Base-by-base conservation (phyloP, 2,888 invertebrate genomes). In the Nemotelus nigrinus region DNA sequence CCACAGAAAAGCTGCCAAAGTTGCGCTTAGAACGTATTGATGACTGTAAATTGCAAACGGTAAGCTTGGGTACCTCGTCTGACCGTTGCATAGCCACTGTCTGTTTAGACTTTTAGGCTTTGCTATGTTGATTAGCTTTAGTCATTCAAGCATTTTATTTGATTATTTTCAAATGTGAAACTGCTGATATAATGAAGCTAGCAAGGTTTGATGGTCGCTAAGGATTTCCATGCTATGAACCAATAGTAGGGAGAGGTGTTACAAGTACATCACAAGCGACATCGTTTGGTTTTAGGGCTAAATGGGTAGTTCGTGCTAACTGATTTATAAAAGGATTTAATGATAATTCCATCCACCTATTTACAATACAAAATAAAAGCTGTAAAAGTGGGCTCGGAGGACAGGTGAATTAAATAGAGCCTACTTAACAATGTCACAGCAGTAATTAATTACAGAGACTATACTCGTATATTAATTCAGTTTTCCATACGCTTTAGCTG, bases 121-220 rank as follows among this genome's bases (percentile, higher is more conserved):
- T 74, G 39, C 3, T 48, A 60, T 74, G 74, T 48, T 74, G 72
- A 74, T 74, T 60, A 63, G 74, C 74, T 74, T 74, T 74, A 47
- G 74, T n/a, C 74, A 60, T 44, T 74, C 48, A 74, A 63, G 63
- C 60, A 41, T 74, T 74, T 74, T 74, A 74, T 74, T 74, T 63
- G 60, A 74, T 74, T 74, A 74, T n/a, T 43, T 43, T 10, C 53
- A 55, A 70, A 53, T 70, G 70, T 55, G 55, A 44, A 53, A 50
- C 41, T 25, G 25, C 25, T 25, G 25, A 25, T 1, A 25, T 25
- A 25, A 25, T 25, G 25, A 25, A 25, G 25, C 25, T 25, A 25
- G 25, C 25, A 25, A 25, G 25, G 25, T 25, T 25, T 25, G 25
- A 25, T 25, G 25, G 25, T 25, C 0, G 25, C 25, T 25, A 25